A percentile compares a stretch with the other conserved stretches of the same genome.
These are phyloP conservation scores for Triplophysa bombifrons DNA, from an alignment of 2,797 vertebrate genomes.

Conservation along the genomic window DNA sequence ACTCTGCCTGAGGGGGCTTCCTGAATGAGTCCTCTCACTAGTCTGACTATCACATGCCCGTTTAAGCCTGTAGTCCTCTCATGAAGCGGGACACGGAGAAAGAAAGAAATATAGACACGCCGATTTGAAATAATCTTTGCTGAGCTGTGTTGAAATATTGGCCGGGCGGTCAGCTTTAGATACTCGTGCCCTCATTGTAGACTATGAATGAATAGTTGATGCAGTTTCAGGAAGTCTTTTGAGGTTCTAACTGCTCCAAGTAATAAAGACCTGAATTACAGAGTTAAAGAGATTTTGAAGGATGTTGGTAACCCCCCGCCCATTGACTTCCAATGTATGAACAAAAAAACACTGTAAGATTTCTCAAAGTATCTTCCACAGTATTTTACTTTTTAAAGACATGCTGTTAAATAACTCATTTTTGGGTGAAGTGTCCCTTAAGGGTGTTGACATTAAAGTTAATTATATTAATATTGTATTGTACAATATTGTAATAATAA, in stretches of 20 bases:
- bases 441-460: too few species aligned
- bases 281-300: neutral
- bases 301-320: neutral
- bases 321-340: too few species aligned
- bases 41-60: constrained; percentile 67
- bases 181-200: constrained; percentile 3
- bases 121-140: constrained; percentile 74
- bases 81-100: constrained; percentile 68
- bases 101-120: constrained; percentile 64
- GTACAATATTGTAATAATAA: too few species aligned
- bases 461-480: too few species aligned
- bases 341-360: too few species aligned
- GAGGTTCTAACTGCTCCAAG: too few species aligned
- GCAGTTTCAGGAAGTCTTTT: constrained; percentile 10
- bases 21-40: constrained; percentile 43
- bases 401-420: too few species aligned
- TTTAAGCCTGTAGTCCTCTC: constrained; percentile 67
- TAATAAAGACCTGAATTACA: too few species aligned
- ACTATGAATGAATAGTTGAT: neutral
- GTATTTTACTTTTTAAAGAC: too few species aligned
- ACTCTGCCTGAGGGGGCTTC: constrained; percentile 42
- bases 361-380: too few species aligned
- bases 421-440: too few species aligned
- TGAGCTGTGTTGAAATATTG: constrained; percentile 65
- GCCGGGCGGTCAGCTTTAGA: constrained; percentile 9